phyloP scores from a whole-genome alignment of 2,113 vertebrate species.

The Alouatta palliata region DNA sequence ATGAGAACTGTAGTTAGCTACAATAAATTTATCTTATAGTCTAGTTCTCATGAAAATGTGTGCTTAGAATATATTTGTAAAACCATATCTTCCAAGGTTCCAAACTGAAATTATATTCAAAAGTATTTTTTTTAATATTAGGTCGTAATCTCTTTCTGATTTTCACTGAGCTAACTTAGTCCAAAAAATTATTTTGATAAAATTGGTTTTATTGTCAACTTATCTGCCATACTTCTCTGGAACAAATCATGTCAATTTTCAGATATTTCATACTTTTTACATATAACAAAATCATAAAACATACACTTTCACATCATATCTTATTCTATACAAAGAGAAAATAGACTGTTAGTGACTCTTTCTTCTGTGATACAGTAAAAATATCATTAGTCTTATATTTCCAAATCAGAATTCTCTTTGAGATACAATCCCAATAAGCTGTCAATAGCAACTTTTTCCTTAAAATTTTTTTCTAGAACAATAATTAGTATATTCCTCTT shows the following conservation, averaged over 20 bases:
- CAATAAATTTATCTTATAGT: constrained; percentile 27
- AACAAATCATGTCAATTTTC: constrained; percentile 22
- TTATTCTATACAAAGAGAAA: not conserved
- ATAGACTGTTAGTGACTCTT: not conserved
- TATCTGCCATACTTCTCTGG: not conserved
- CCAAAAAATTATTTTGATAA: not conserved
- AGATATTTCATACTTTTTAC: not conserved
- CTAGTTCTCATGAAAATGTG: constrained; percentile 20
- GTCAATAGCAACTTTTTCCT: not conserved
- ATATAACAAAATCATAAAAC: not conserved
- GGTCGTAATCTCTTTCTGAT: not conserved
- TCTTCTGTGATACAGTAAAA: not conserved
- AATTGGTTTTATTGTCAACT: constrained; percentile 36
- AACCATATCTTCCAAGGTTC: not conserved
- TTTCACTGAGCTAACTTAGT: not conserved
- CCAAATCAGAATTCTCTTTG: not conserved
- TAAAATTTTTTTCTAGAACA: not conserved
- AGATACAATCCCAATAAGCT: not conserved
- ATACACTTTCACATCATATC: not conserved
- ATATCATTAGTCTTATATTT: not conserved
- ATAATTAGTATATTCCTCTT: not conserved
- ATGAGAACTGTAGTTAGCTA: not conserved
- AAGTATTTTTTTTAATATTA: not conserved
- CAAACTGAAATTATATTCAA: constrained; percentile 9
- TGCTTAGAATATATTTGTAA: constrained; percentile 40